Percentiles rank a stretch among this genome's conserved stretches.
Evolutionary conservation across 2,888 invertebrate genomes (phyloP).

Genomic region (Gymnosoma rotundatum): DNA sequence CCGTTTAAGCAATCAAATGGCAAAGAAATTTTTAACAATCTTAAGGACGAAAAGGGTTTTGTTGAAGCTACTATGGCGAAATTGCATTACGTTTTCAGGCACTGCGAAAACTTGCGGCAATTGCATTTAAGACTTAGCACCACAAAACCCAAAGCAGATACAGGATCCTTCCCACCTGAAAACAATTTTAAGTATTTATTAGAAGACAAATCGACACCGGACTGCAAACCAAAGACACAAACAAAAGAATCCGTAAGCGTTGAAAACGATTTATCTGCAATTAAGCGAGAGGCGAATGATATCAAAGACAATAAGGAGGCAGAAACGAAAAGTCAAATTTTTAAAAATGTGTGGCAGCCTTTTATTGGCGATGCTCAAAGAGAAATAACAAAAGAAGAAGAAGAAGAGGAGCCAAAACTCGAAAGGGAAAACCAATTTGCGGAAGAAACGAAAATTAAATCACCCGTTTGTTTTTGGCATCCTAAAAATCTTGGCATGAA

Average conservation of each 20-base stretch:
- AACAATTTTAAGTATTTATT: conserved; percentile 20
- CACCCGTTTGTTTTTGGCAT: conserved; percentile 77
- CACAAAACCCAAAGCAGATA: not conserved
- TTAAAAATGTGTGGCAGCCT: conserved; percentile 50
- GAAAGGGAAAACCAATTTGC: not conserved
- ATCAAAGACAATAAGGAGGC: conserved; percentile 1
- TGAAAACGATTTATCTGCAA: not conserved
- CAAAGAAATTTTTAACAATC: not conserved
- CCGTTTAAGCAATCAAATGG: not conserved
- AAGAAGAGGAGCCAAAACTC: not conserved
- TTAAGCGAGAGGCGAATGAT: conserved; percentile 39
- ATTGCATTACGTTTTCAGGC: conserved; percentile 48
- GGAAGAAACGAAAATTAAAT: conserved; percentile 27
- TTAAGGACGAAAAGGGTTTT: conserved; percentile 38
- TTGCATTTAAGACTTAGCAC: conserved; percentile 26
- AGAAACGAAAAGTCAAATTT: conserved; percentile 29
- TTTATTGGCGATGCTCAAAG: conserved; percentile 21
- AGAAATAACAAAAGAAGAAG: conserved; percentile 13
- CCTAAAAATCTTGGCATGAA: conserved; percentile 66
- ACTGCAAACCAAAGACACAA: conserved; percentile 15
- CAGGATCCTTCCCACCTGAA: not conserved
- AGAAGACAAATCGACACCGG: conserved; percentile 16
- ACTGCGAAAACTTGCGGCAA: conserved; percentile 47
- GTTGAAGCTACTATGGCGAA: conserved; percentile 24
- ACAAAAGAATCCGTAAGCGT: not conserved